Percentiles rank a stretch among this genome's conserved stretches.
These are phyloP conservation scores for Bucco capensis DNA, from an alignment of 2,113 vertebrate species.

Conservation along the genomic window DNA sequence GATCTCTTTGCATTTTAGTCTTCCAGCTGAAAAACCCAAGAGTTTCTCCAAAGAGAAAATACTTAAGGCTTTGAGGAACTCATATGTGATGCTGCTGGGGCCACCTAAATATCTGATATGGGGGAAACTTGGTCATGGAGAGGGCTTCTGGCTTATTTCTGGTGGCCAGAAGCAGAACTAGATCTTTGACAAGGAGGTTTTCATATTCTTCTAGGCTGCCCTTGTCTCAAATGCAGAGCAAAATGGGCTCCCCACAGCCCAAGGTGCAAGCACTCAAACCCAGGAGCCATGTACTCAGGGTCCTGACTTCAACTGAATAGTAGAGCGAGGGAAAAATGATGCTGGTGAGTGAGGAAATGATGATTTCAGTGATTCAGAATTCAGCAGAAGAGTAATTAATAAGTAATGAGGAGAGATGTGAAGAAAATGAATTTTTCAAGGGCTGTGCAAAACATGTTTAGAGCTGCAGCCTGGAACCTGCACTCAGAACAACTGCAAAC, in stretches of 20 bases:
- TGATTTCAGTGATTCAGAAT: not conserved
- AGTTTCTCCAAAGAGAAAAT: not conserved
- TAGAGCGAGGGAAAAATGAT: not conserved
- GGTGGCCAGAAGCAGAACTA: not conserved
- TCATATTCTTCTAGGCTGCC: not conserved
- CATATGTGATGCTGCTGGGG: not conserved
- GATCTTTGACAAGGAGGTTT: not conserved
- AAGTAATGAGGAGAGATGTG: constrained; percentile 17
- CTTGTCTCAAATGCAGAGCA: not conserved
- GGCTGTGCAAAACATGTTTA: not conserved
- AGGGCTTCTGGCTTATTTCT: not conserved
- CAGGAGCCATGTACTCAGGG: not conserved
- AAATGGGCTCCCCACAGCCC: not conserved
- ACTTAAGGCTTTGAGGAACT: not conserved
- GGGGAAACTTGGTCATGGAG: not conserved
- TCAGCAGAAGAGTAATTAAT: constrained; percentile 22
- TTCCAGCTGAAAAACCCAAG: not conserved
- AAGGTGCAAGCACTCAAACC: not conserved
- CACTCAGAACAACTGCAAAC: not conserved
- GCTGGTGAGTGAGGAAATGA: not conserved
- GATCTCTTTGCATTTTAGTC: not conserved
- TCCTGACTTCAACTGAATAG: not conserved
- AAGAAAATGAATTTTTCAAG: constrained; percentile 30
- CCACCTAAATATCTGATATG: not conserved
- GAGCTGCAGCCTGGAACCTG: not conserved